Base-by-base conservation (phyloP, 2,888 invertebrate genomes). In the Standfussiana lucernea region DNA sequence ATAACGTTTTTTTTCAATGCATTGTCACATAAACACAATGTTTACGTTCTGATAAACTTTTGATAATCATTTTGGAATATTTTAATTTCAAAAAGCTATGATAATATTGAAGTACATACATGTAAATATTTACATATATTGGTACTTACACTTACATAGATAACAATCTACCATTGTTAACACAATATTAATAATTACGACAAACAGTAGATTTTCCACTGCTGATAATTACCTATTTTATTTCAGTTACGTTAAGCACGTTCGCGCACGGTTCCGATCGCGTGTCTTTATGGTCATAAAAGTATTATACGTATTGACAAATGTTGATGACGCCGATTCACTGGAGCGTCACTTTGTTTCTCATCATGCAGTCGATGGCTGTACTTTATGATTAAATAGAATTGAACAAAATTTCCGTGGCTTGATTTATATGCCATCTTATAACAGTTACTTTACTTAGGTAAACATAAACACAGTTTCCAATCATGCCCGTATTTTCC, bases 171-270 rank as follows among this genome's bases (percentile, higher is more conserved):
- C 37, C 42, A 77, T 73, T 83, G 70, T 73, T 61, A 66, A 67
- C 53, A 35, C 35, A 56, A 65, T 72, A 72, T 62, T 56, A 59
- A 64, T 77, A 77, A 73, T 75, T 35, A 64, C 37, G 40, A 62
- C 72, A 86, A 86, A 80, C 75, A 73, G 50, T 47, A 83, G 64
- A 86, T 79, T 80, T 79, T 79, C 86, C 88, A 77, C 64, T 37
- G 47, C 65, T 83, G 64, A 61, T 75, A 79, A 70, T 67, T 70
- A n/a, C n/a, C n/a, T n/a, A 50, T 72, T 75, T 53, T 56, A 50
- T 75, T 82, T 65, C n/a, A 64, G 35, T 32, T 71, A 80, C 45
- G 24, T 74, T 80, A 77, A 77, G 79, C 78, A 81, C 59, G 37
- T 70, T 40, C 42, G 8, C n/a, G 72, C 61, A 64, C 50, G 45